Evolutionary conservation across 1,140 invertebrate genomes (phyloP), one percentile per base, ranked within the genome.

Genomic region (Leptopilina boulardi): DNA sequence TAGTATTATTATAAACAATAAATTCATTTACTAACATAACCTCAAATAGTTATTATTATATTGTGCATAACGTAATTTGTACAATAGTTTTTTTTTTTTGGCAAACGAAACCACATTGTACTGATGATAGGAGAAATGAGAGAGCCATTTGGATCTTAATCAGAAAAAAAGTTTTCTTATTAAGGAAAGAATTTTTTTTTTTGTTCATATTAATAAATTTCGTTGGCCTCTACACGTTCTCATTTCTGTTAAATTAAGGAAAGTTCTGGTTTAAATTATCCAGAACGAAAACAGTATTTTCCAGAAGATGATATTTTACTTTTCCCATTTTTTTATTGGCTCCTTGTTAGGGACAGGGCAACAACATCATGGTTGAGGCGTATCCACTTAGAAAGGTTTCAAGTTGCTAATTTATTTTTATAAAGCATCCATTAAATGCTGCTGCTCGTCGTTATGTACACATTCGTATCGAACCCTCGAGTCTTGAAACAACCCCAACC

Each of bases 371-470:
- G 59, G 59, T 66, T 66, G 21, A 26, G 26, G 26, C 9, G 23
- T 34, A 66, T 3, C 59, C 59, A 30, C 59, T 66, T 66, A 66
- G 59, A n/a, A 66, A 30, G 26, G 23, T 66, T 66, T 66, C 59
- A 30, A 66, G 59, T 66, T 66, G 59, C 59, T 66, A 66, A 66
- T 66, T 66, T 66, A 66, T 66, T 66, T 66, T 66, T 30, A 66
- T 66, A 66, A 66, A 30, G 59, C 59, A 66, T 66, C 59, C 59
- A 66, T 66, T 66, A 66, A 66, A 66, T 66, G 23, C 59, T 66
- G 59, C 59, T 66, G 59, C 59, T 66, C 26, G 26, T 66, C 59
- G 59, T 66, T 66, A 66, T 66, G 26, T 66, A 66, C 23, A 66
- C 26, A 66, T 66, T 66, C 59, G 26, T 34, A 66, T 66, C 11